These are phyloP conservation scores for Xenopus borealis DNA, from an alignment of 2,113 vertebrate genomes.

Conservation along the genomic window DNA sequence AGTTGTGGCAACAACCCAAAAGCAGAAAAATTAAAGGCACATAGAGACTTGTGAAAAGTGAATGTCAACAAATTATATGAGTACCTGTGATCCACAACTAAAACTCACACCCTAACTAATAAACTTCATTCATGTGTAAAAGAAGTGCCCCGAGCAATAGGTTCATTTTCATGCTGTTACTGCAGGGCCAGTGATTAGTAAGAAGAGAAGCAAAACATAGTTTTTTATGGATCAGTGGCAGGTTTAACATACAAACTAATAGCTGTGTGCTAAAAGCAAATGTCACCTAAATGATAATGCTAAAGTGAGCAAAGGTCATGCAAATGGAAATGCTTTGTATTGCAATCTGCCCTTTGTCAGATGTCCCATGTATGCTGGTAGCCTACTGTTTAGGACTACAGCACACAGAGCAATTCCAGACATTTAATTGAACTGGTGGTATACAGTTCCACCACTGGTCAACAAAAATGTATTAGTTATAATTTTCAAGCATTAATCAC, in stretches of 20 bases:
- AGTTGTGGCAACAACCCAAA: background rate
- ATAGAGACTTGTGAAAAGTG: conserved; percentile 1
- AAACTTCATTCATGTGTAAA: background rate
- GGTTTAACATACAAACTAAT: no score
- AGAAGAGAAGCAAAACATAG: background rate
- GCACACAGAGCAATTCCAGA: no score
- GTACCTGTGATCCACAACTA: background rate
- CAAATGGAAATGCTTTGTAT: no score
- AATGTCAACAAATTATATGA: background rate
- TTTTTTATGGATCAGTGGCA: background rate
- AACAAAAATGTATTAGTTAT: no score
- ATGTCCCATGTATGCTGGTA: no score
- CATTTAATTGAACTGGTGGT: no score
- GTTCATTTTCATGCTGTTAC: background rate
- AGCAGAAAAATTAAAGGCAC: background rate
- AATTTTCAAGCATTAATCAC: no score
- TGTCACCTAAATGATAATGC: background rate
- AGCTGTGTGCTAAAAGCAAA: background rate
- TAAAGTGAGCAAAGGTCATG: no score
- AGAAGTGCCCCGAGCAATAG: background rate
- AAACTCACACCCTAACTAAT: background rate
- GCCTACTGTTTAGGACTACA: no score
- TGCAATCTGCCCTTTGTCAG: no score
- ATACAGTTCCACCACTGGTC: no score
- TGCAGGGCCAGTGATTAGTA: background rate